Percentiles rank a stretch among this genome's conserved stretches.
Conservation (phyloP, 64 coral and sea anemone species). For the Actinia tenebrosa region DNA sequence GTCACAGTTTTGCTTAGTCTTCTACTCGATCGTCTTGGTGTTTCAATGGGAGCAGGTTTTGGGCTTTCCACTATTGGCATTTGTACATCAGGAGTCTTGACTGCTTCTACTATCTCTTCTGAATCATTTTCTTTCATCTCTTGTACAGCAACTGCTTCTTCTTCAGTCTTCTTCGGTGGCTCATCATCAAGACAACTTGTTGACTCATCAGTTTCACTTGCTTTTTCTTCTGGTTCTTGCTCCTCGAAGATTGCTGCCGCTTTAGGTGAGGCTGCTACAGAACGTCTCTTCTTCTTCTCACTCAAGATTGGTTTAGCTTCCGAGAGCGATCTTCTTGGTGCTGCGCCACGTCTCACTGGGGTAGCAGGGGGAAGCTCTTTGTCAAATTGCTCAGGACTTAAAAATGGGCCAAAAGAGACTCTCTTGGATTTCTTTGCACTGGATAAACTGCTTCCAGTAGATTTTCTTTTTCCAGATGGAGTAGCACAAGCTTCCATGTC, state of each 20-base stretch:
- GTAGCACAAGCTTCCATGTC: conserved; percentile 2
- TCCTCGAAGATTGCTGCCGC: conserved; percentile 47
- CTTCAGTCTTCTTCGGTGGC: neutral
- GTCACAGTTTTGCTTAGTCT: neutral
- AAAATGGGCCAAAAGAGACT: conserved; percentile 89
- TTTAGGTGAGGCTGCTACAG: conserved; percentile 43
- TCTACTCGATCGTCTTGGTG: neutral
- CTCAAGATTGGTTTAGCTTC: neutral
- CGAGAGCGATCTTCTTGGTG: conserved; percentile 44
- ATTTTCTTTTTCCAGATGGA: conserved; percentile 40
- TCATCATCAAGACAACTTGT: neutral
- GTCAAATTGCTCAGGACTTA: conserved; percentile 97
- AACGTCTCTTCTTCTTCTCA: conserved; percentile 54
- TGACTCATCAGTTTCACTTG: neutral
- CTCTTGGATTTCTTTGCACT: conserved; percentile 47
- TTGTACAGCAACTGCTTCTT: neutral
- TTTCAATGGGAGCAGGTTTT: conserved; percentile 7
- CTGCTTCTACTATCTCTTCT: neutral
- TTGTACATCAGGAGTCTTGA: neutral
- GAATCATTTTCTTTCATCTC: neutral
- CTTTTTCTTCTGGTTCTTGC: conserved; percentile 24
- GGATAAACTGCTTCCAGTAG: neutral
- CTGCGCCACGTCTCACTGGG: conserved; percentile 77
- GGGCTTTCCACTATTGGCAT: neutral
- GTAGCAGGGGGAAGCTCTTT: conserved; percentile 71